A percentile compares a stretch with the other conserved stretches of the same genome.
phyloP scores from a whole-genome alignment of 2,888 invertebrate species.

The Isotomurus palustris region DNA sequence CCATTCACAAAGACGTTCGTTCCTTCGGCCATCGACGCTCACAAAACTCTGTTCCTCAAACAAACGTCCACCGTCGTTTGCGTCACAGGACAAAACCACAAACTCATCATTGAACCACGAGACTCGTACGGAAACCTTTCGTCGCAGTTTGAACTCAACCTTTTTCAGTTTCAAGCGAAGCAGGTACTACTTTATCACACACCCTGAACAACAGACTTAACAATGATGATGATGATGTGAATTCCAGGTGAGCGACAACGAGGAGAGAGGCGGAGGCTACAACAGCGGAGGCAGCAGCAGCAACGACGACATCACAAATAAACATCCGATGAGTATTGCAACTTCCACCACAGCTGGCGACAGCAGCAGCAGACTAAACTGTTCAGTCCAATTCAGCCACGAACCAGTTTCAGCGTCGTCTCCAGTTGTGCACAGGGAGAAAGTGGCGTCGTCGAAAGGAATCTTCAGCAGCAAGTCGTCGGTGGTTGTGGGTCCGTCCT shows the following conservation, averaged over 20 bases:
- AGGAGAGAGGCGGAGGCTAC: neutral
- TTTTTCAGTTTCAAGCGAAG: constrained; percentile 41
- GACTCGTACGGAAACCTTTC: constrained; percentile 88
- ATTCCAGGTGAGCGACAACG: no score
- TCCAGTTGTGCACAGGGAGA: no score
- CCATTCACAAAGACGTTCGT: constrained; percentile 61
- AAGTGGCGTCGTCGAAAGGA: no score
- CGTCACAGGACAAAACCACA: constrained; percentile 68
- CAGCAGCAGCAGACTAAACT: constrained; percentile 33
- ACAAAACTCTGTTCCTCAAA: constrained; percentile 74
- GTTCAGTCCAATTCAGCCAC: constrained; percentile 42
- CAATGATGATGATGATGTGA: no score
- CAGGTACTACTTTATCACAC: constrained; percentile 37
- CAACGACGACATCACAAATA: no score
- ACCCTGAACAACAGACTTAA: no score
- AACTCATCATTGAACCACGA: constrained; percentile 80
- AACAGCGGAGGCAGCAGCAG: neutral
- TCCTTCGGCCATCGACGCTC: constrained; percentile 72
- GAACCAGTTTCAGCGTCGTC: constrained; percentile 24
- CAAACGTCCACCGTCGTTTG: constrained; percentile 81
- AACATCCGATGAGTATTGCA: no score
- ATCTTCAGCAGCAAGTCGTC: no score
- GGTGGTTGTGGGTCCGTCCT: no score
- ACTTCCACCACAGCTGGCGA: no score
- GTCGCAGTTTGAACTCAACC: constrained; percentile 42